Percentiles rank a stretch among this genome's conserved stretches.
Evolutionary conservation across 2,888 invertebrate species (phyloP).

Genomic region (Eumerus sabulonum): DNA sequence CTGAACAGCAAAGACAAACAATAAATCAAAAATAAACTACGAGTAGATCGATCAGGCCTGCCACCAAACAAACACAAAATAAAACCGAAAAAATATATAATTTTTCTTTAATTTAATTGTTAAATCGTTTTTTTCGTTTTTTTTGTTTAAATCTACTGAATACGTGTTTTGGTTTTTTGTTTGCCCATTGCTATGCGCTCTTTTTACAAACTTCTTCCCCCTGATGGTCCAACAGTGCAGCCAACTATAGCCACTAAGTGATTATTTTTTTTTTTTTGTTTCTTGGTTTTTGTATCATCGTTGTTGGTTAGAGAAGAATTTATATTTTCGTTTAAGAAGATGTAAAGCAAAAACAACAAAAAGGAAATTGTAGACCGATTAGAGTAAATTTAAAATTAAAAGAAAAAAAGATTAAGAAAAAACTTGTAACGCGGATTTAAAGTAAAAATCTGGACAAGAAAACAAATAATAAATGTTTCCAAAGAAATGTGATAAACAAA

Average conservation of each 20-base stretch:
- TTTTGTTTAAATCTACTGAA: conserved; percentile 19
- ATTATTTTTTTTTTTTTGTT: conserved; percentile 1
- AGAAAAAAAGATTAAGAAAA: conserved; percentile 16
- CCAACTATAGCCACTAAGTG: conserved; percentile 22
- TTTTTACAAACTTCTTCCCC: background rate
- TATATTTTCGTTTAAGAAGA: conserved; percentile 68
- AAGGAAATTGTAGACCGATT: conserved; percentile 60
- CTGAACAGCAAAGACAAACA: conserved; percentile 18
- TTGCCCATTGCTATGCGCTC: conserved; percentile 14
- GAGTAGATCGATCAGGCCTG: too few relatives aligned
- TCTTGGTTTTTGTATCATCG: conserved; percentile 4
- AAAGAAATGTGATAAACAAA: conserved; percentile 58
- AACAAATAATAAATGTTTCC: conserved; percentile 59
- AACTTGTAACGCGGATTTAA: conserved; percentile 34
- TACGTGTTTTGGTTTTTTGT: conserved; percentile 23
- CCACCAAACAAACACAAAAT: background rate
- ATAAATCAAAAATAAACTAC: background rate
- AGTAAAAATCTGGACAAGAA: too few relatives aligned
- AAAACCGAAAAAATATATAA: conserved; percentile 26
- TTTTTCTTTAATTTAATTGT: conserved; percentile 33
- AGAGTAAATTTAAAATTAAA: conserved; percentile 43
- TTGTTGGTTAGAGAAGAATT: conserved; percentile 7
- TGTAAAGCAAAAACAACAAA: too few relatives aligned
- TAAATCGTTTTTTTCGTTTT: conserved; percentile 33
- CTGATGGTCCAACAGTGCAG: too few relatives aligned